Percentiles rank a stretch among this genome's conserved stretches.
phyloP scores from a whole-genome alignment of 2,888 invertebrate species.

The Lasioglossum zephyrum region DNA sequence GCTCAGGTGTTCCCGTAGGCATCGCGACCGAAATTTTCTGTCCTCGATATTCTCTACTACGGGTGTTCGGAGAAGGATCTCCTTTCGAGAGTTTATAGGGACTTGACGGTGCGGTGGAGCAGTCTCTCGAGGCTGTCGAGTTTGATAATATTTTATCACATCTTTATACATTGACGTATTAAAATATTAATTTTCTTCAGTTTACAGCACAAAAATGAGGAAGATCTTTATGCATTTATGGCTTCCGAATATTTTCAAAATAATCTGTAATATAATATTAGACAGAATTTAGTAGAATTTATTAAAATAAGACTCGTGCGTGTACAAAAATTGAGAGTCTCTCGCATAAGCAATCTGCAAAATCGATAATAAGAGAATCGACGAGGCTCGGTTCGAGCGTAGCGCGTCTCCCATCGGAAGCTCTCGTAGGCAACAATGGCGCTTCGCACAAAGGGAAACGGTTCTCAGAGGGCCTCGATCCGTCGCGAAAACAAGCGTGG shows the following conservation, averaged over 20 bases:
- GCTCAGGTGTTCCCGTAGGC: not conserved
- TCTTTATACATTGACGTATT: too few relatives aligned
- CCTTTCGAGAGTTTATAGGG: not conserved
- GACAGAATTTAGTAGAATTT: too few relatives aligned
- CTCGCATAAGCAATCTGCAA: not conserved
- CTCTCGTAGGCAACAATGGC: not conserved
- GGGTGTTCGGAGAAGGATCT: not conserved
- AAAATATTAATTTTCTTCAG: too few relatives aligned
- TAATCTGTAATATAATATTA: too few relatives aligned
- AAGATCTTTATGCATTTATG: too few relatives aligned
- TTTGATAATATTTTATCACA: too few relatives aligned
- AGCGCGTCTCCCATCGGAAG: not conserved
- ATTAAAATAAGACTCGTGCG: too few relatives aligned
- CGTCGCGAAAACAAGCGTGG: conserved; percentile 16
- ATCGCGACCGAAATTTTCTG: not conserved
- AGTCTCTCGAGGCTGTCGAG: not conserved
- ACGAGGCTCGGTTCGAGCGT: not conserved
- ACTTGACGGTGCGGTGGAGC: not conserved
- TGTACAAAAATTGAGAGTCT: too few relatives aligned
- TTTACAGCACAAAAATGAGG: too few relatives aligned
- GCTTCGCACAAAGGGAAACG: conserved; percentile 7
- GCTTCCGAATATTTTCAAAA: too few relatives aligned
- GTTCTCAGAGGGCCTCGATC: not conserved
- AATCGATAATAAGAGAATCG: not conserved
- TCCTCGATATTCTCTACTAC: not conserved